Percentiles rank a stretch among this genome's conserved stretches.
Conservation (phyloP, 2,888 invertebrate genomes). For the Ophion obscuratus region DNA sequence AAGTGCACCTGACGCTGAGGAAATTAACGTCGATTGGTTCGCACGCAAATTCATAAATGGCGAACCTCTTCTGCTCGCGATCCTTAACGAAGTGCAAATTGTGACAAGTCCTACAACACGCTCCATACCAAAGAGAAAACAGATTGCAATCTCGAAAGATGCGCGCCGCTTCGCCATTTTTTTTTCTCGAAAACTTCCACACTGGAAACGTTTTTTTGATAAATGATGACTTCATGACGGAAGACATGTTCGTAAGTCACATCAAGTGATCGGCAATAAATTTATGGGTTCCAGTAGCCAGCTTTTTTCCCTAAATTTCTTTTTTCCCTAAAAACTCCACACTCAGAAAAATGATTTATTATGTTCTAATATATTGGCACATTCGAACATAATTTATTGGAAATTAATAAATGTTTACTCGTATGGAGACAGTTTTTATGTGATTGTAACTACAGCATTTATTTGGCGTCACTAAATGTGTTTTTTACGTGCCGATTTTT, state of each 20-base stretch:
- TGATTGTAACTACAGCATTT: too few species aligned
- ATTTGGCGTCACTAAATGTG: too few species aligned
- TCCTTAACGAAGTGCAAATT: neutral
- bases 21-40: constrained; percentile 15
- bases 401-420: too few species aligned
- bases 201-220: neutral
- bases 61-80: neutral
- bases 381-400: too few species aligned
- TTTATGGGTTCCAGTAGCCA: too few species aligned
- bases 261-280: neutral
- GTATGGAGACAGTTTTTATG: too few species aligned
- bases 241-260: neutral
- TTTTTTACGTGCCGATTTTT: too few species aligned
- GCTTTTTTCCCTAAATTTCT: neutral
- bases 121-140: neutral
- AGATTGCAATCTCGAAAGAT: neutral
- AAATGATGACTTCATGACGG: neutral
- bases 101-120: neutral
- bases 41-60: neutral
- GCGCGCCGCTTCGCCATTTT: neutral
- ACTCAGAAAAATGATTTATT: too few species aligned
- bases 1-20: constrained; percentile 23
- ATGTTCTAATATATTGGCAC: too few species aligned
- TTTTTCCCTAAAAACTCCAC: neutral
- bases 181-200: neutral